phyloP scores from a whole-genome alignment of 1,140 invertebrate species.

The Microvelia longipes region DNA sequence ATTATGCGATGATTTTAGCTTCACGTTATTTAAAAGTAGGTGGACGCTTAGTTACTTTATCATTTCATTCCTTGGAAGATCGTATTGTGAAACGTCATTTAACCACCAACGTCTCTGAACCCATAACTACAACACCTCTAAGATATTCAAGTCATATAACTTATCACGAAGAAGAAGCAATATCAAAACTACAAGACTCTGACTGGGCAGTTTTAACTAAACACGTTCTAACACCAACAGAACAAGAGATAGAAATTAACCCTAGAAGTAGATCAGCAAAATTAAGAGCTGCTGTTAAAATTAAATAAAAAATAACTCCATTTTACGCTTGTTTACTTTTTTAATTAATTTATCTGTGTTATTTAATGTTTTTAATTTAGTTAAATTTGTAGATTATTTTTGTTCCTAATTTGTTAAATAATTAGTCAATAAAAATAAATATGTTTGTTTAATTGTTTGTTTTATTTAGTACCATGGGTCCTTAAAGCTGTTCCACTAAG shows the following conservation, averaged over 20 bases:
- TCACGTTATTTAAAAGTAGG: slow-evolving; percentile 56
- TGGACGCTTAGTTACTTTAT: slow-evolving; percentile 63
- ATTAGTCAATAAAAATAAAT: neutral
- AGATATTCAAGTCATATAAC: slow-evolving; percentile 41
- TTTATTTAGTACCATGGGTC: no score
- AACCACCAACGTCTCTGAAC: slow-evolving; percentile 35
- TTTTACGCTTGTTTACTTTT: neutral
- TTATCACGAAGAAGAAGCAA: slow-evolving; percentile 36
- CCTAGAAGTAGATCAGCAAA: slow-evolving; percentile 76
- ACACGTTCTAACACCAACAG: slow-evolving; percentile 57
- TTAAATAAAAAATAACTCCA: slow-evolving; percentile 32
- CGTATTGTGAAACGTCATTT: slow-evolving; percentile 87
- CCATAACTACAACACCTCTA: slow-evolving; percentile 45
- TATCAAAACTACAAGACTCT: slow-evolving; percentile 41
- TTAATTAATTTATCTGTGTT: neutral
- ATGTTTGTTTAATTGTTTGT: slow-evolving; percentile 3
- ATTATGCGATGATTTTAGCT: slow-evolving; percentile 70
- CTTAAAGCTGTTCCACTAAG: no score
- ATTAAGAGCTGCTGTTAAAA: slow-evolving; percentile 61
- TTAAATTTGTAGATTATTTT: neutral
- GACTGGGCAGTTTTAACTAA: slow-evolving; percentile 66
- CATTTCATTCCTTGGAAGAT: slow-evolving; percentile 90
- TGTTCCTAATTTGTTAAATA: neutral
- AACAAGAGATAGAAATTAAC: slow-evolving; percentile 59
- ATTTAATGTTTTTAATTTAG: neutral